Base-by-base conservation (phyloP, 2,888 invertebrate species). In the Drosophila mimica region DNA sequence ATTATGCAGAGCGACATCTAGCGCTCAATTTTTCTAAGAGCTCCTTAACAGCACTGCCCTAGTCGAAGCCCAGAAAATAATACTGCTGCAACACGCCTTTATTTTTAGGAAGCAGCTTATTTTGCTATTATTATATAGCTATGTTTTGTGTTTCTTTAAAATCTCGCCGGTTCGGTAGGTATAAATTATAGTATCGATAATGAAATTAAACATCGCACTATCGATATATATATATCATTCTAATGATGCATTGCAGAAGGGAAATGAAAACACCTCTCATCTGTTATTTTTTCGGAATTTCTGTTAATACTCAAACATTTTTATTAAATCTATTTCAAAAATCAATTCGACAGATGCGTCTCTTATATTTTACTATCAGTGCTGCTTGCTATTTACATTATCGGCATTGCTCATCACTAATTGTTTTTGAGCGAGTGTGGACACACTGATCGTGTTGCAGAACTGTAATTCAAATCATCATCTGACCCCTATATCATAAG, bases 61-160 rank as follows among this genome's bases (percentile, higher is more conserved):
- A 74, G 65, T 64, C 68, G 64, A 46, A 13, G 11, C 15, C 11
- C 60, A 60, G 40, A 46, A 4, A 15, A 15, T 43, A 6, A 3
- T 40, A 3, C 3, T 25, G 6, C 43, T 20, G 13, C 7, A 46
- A 13, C 4, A 13, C 2, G 4, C 5, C 5, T 43, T 43, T 4
- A 40, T 20, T 13, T 46, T 46, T 13, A 7, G 13, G 7, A 25
- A 15, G 2, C 13, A 13, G 7, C 5, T 5, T 11, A 20, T 11
- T 20, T 43, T 20, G 2, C 20, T n/a, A n/a, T n/a, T n/a, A n/a
- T n/a, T n/a, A n/a, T n/a, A n/a, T 46, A 7, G 4, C 7, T 20
- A 20, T 46, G 20, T 46, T 7, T n/a, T 3, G n/a, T 40, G 17
- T 8, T 40, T 20, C 13, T 20, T 46, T 15, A 13, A 46, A 46